Percentiles rank a stretch among this genome's conserved stretches.
These are phyloP conservation scores for Pelosia muscerda DNA, from an alignment of 2,888 invertebrate species.

Conservation along the genomic window DNA sequence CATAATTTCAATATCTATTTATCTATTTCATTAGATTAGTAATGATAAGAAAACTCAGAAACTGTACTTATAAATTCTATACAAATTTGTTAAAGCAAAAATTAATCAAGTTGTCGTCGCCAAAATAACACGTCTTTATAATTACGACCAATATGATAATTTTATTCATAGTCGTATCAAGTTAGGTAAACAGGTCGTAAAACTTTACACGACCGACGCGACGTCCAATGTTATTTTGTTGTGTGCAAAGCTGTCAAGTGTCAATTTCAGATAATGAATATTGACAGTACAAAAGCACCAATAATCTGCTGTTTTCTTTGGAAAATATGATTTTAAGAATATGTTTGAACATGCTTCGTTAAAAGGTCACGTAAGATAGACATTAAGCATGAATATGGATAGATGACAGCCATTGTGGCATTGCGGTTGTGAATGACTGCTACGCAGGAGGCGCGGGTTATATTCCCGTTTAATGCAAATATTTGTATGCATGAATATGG, in stretches of 20 bases:
- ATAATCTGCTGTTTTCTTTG: background rate
- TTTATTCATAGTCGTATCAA: background rate
- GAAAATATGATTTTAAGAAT: background rate
- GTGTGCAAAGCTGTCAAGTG: background rate
- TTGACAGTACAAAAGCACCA: background rate
- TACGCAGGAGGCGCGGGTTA: too few relatives aligned
- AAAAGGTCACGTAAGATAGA: background rate
- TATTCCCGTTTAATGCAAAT: too few relatives aligned
- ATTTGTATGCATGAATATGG: too few relatives aligned
- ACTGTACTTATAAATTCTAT: too few relatives aligned
- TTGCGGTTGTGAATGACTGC: too few relatives aligned
- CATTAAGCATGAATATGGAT: background rate
- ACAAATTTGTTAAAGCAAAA: background rate
- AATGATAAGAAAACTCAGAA: too few relatives aligned
- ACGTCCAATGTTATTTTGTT: background rate
- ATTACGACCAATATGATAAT: conserved; percentile 1
- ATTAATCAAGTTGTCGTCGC: background rate
- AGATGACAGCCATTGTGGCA: too few relatives aligned
- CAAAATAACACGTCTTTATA: background rate
- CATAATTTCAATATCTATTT: too few relatives aligned
- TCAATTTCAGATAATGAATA: background rate
- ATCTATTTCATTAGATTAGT: too few relatives aligned
- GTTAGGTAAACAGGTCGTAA: background rate
- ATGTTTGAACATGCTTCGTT: background rate
- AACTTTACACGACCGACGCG: background rate